A percentile compares a stretch with the other conserved stretches of the same genome.
These are phyloP conservation scores for Chironomus tepperi DNA, from an alignment of 1,140 invertebrate genomes.

Conservation along the genomic window DNA sequence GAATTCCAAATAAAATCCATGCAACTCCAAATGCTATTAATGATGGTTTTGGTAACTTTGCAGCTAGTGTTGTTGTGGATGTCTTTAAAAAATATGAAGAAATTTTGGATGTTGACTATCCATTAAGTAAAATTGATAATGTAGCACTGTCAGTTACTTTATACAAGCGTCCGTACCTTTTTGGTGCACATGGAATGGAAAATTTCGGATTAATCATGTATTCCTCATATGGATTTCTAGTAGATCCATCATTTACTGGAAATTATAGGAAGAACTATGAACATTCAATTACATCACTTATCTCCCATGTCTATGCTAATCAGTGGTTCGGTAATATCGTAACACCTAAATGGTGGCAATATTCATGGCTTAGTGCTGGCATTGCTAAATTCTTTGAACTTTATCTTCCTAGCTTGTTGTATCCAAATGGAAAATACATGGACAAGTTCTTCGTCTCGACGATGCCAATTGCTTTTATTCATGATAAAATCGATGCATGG, in stretches of 20 bases:
- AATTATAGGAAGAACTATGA: constrained; percentile 31
- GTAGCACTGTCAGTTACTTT: constrained; percentile 65
- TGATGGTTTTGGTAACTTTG: constrained; percentile 29
- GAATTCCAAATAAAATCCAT: not conserved
- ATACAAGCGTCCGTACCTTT: constrained; percentile 53
- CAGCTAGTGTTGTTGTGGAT: constrained; percentile 55
- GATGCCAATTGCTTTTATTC: not conserved
- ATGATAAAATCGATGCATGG: not conserved
- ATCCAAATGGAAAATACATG: not conserved
- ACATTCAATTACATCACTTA: no score
- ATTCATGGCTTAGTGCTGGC: constrained; percentile 39
- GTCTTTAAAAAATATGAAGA: constrained; percentile 69
- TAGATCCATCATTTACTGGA: constrained; percentile 29
- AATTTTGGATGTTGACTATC: constrained; percentile 67
- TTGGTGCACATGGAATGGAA: constrained; percentile 73
- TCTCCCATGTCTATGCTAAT: constrained; percentile 40
- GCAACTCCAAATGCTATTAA: not conserved
- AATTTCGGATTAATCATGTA: constrained; percentile 92
- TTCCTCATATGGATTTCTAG: constrained; percentile 49
- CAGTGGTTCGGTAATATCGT: constrained; percentile 47
- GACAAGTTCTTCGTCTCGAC: not conserved
- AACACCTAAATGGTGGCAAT: constrained; percentile 39
- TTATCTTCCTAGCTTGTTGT: not conserved
- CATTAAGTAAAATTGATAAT: constrained; percentile 72
- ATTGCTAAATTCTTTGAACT: constrained; percentile 35